Base-by-base conservation (phyloP, 2,888 invertebrate genomes). In the Eupsilia transversa region DNA sequence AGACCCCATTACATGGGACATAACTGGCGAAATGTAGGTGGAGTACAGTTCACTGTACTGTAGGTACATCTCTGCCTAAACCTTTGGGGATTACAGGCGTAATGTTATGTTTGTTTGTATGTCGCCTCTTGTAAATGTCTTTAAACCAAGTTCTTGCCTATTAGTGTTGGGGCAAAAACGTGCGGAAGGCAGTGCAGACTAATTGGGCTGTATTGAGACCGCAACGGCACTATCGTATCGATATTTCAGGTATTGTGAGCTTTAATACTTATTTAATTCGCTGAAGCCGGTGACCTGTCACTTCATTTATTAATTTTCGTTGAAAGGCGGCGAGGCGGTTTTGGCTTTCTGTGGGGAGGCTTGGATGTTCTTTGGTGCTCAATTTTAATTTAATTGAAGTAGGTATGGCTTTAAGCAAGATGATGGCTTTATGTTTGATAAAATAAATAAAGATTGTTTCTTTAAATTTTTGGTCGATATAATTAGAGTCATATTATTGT, bases 171-270 rank as follows among this genome's bases (percentile, higher is more conserved):
- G 91, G 94, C 94, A 94, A 94, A 95, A 94, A 94, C 95, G 95
- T 95, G 95, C 95, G 94, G 95, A 95, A 95, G 94, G 94, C 93
- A 92, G 92, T 85, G 86, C 89, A 88, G 92, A 93, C 95, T 95
- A 95, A 95, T 95, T 95, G 95, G 95, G 90, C 91, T 88, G 93
- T 93, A 95, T 94, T 95, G 94, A 94, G 93, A 93, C 93, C 92
- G 89, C 92, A 91, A 85, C 80, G 87, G 84, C 88, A 86, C 87
- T 87, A 88, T 89, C 89, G 89, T 88, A 91, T 91, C 92, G 91
- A 91, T 91, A 88, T 88, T 88, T 89, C 88, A 89, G 89, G 87
- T 90, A 89, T 87, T 86, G 84, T 86, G 82, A 82, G 79, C 74
- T 79, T 80, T 74, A 52, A 74, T 80, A 79, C 81, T 88, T 82